These are phyloP conservation scores for Oligia latruncula DNA, from an alignment of 2,888 invertebrate genomes.

Conservation along the genomic window DNA sequence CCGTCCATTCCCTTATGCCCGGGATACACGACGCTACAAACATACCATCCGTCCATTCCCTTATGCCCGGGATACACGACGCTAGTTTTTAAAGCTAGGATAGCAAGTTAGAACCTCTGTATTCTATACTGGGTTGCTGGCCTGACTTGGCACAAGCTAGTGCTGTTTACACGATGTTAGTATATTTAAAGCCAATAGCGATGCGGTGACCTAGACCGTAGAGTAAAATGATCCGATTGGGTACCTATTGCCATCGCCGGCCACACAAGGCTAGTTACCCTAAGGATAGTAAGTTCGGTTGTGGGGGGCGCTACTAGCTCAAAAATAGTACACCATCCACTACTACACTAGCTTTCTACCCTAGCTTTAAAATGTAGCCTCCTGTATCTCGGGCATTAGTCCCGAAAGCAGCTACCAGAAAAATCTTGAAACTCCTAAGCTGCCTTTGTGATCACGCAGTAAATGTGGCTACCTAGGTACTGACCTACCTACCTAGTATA, in stretches of 20 bases:
- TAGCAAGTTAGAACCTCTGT: background rate
- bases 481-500: background rate
- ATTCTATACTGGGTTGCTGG: background rate
- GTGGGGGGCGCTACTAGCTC: no score
- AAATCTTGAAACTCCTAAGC: background rate
- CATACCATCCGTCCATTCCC: background rate
- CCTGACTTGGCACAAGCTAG: background rate
- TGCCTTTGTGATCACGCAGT: background rate
- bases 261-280: no score
- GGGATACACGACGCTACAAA: background rate
- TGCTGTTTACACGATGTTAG: background rate
- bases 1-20: no score
- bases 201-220: no score
- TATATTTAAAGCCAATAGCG: no score
- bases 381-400: no score
- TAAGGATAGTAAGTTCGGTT: no score
- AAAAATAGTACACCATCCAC: no score
- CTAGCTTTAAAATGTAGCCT: no score
- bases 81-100: background rate
- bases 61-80: background rate
- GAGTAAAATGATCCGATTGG: no score
- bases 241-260: no score
- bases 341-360: no score
- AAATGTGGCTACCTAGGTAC: background rate
- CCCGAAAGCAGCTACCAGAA: background rate